Evolutionary conservation across 2,797 vertebrate species (phyloP).

Genomic region (Moxostoma hubbsi): DNA sequence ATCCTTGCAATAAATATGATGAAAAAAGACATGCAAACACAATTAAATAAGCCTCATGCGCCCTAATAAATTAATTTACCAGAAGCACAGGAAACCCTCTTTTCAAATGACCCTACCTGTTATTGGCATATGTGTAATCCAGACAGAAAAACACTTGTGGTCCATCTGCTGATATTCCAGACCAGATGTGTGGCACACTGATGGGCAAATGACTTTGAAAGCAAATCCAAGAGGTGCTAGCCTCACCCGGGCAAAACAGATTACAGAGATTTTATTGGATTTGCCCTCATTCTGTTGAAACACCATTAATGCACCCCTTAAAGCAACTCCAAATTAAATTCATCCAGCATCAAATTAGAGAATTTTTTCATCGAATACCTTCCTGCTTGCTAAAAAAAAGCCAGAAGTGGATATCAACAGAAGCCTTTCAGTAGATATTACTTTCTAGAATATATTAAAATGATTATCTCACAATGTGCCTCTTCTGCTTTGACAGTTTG

Average conservation of each 20-base stretch:
- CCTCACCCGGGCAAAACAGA: slow-evolving; percentile 57
- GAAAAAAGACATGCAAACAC: slow-evolving; percentile 1
- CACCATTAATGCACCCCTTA: slow-evolving; percentile 59
- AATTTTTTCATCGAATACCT: slow-evolving; percentile 33
- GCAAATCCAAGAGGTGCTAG: slow-evolving; percentile 55
- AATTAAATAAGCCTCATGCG: slow-evolving; percentile 9
- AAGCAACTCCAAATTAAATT: slow-evolving; percentile 55
- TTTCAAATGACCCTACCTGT: slow-evolving; percentile 38
- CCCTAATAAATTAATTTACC: slow-evolving; percentile 12
- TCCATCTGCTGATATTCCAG: slow-evolving; percentile 63
- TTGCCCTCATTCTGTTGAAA: slow-evolving; percentile 60
- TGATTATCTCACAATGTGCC: slow-evolving; percentile 28
- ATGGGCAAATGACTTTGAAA: slow-evolving; percentile 34
- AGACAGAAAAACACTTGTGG: slow-evolving; percentile 24
- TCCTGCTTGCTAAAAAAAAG: slow-evolving; percentile 7
- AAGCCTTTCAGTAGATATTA: neutral
- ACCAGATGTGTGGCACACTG: slow-evolving; percentile 29
- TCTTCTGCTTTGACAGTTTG: slow-evolving; percentile 40
- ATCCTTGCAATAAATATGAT: neutral
- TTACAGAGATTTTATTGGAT: slow-evolving; percentile 65
- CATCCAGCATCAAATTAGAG: slow-evolving; percentile 44
- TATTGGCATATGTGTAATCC: slow-evolving; percentile 18
- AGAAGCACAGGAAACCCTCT: slow-evolving; percentile 35
- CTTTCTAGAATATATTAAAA: slow-evolving; percentile 19
- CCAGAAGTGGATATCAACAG: slow-evolving; percentile 11